Evolutionary conservation across 1,140 invertebrate genomes (phyloP), one percentile per base, ranked within the genome.

Genomic region (Elymnias hypermnestra): DNA sequence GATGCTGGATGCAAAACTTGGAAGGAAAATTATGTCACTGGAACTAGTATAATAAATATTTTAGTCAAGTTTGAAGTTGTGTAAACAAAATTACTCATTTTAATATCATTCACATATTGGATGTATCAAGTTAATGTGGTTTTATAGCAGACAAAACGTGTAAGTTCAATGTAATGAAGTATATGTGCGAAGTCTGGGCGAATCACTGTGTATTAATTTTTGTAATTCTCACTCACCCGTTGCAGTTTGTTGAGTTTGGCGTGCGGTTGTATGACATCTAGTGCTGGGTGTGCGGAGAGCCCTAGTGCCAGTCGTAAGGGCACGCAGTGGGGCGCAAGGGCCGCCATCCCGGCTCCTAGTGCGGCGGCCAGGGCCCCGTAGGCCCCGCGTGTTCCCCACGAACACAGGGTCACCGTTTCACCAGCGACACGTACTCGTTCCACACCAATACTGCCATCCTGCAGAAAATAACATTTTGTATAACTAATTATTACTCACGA

Each of bases 381-480:
- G n/a, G 63, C 53, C 4, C 46, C 63, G 43, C 68, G 67, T 15
- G 71, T 49, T n/a, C 53, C 53, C 78, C 83, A 86, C 17, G 59
- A 43, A 19, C 49, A 49, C 42, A 65, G 63, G 12, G 12, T 8
- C 25, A 79, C 54, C 3, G 55, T 40, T 54, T 83, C 81, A 0
- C 40, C 33, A 52, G 72, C 75, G 33, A 84, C 65, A 42, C 72
- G 75, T 39, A 84, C 65, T n/a, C 53, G 43, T 39, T 72, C 25
- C 47, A 28, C 6, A 66, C 58, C 26, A 12, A 72, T 66, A 7
- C 61, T 60, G 31, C 72, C 79, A 41, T 83, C 83, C 76, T 84
- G 60, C n/a, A n/a, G 28, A 21, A 45, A 12, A 12, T 29, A 12
- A 29, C 13, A 12, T 7, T n/a, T 9, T 26, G 23, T 6, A 2